A percentile compares a stretch with the other conserved stretches of the same genome.
phyloP scores from a whole-genome alignment of 1,140 invertebrate genomes.

The Venustaconcha ellipsiformis region DNA sequence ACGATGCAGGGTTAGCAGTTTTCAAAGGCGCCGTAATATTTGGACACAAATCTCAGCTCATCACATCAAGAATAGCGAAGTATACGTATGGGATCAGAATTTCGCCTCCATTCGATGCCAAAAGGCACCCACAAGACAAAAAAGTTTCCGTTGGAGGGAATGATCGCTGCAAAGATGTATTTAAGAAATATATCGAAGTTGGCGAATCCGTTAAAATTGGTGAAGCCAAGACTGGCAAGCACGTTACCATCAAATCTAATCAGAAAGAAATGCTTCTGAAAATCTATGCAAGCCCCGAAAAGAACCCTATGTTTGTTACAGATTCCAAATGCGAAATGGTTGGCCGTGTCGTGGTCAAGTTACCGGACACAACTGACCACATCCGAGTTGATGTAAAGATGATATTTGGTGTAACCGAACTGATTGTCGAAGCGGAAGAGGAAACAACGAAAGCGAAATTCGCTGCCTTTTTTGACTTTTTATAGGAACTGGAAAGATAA shows the following conservation, averaged over 20 bases:
- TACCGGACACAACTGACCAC: conserved; percentile 34
- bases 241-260: too few species aligned
- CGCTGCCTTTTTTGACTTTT: conserved; percentile 40
- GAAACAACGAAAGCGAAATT: conserved; percentile 25
- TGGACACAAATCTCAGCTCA: neutral
- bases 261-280: too few species aligned
- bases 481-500: conserved; percentile 4
- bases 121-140: too few species aligned
- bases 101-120: neutral
- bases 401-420: conserved; percentile 47
- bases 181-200: too few species aligned
- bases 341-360: conserved; percentile 39
- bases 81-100: conserved; percentile 3
- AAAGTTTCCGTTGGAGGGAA: too few species aligned
- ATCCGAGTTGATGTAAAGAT: conserved; percentile 45
- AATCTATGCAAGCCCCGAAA: too few species aligned
- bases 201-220: too few species aligned
- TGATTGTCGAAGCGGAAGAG: conserved; percentile 43
- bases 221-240: too few species aligned
- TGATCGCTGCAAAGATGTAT: too few species aligned
- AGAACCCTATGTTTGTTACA: too few species aligned
- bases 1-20: neutral
- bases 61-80: neutral
- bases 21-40: conserved; percentile 3
- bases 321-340: conserved; percentile 29